Evolutionary conservation across 2,797 vertebrate species (phyloP).

Genomic region (Centropyge bicolor): DNA sequence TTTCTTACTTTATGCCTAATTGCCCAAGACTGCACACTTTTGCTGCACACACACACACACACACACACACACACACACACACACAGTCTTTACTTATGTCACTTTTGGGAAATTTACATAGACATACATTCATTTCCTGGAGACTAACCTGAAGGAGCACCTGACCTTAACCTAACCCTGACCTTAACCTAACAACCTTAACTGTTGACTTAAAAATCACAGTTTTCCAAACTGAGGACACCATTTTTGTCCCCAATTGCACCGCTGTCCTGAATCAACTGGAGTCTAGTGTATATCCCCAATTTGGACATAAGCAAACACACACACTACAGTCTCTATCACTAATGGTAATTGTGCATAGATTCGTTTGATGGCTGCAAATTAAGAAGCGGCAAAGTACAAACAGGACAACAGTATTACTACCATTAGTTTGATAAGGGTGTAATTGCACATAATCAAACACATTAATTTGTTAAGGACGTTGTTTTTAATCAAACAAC

Average conservation of each 20-base stretch:
- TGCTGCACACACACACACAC: conserved; percentile 4
- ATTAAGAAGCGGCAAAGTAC: conserved; percentile 43
- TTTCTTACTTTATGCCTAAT: neutral
- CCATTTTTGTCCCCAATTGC: too few relatives aligned
- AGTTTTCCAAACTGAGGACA: too few relatives aligned
- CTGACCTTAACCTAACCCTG: too few relatives aligned
- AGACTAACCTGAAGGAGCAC: too few relatives aligned
- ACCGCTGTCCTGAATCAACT: too few relatives aligned
- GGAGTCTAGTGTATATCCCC: too few relatives aligned
- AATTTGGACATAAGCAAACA: too few relatives aligned
- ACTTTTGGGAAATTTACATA: too few relatives aligned
- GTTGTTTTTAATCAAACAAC: conserved; percentile 44
- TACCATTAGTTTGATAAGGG: conserved; percentile 30
- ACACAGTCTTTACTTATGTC: too few relatives aligned
- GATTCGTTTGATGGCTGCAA: conserved; percentile 35
- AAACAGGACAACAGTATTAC: conserved; percentile 33
- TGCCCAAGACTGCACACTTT: neutral
- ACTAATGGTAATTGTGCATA: conserved; percentile 16
- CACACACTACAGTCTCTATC: neutral
- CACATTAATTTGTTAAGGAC: conserved; percentile 36
- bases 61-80: neutral
- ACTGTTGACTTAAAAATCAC: too few relatives aligned
- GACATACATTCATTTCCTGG: too few relatives aligned
- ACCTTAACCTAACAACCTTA: too few relatives aligned
- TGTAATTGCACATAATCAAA: conserved; percentile 49